A percentile compares a stretch with the other conserved stretches of the same genome.
phyloP scores from a whole-genome alignment of 2,797 vertebrate species.

The Spheniscus humboldti region DNA sequence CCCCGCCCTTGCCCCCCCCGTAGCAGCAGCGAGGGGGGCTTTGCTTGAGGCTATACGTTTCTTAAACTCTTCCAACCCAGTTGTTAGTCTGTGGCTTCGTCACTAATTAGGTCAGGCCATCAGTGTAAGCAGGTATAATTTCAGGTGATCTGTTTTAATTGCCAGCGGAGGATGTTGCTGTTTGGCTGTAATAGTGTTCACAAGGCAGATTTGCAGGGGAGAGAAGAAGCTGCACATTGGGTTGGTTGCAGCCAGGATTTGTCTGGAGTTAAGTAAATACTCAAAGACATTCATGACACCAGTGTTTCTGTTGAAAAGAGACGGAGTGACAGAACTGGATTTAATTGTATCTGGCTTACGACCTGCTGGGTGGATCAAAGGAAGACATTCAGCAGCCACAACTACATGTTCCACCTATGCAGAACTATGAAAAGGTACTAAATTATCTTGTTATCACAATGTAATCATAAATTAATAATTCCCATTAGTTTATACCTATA shows the following conservation, averaged over 20 bases:
- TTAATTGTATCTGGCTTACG: not conserved
- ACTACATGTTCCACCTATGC: fast-evolving
- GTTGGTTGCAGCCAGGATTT: not conserved
- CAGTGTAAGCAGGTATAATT: not conserved
- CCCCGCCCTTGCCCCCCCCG: fast-evolving
- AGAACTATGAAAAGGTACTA: not conserved
- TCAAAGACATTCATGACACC: fast-evolving
- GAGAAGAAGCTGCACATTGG: fast-evolving
- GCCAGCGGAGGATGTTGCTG: too few species aligned
- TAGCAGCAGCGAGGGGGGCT: not conserved
- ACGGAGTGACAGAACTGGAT: not conserved
- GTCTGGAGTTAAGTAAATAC: not conserved
- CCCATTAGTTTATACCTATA: not conserved
- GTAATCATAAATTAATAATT: not conserved
- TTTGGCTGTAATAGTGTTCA: fast-evolving
- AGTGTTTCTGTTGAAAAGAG: not conserved
- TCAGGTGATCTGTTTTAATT: not conserved
- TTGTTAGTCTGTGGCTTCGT: not conserved
- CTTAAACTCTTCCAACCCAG: not conserved
- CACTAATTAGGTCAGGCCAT: not conserved
- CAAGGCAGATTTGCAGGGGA: fast-evolving
- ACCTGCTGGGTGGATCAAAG: not conserved
- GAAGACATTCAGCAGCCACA: fast-evolving
- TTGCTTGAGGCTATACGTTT: fast-evolving
- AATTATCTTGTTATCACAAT: not conserved